Evolutionary conservation across 2,797 vertebrate genomes (phyloP).

Genomic region (Acomys russatus): DNA sequence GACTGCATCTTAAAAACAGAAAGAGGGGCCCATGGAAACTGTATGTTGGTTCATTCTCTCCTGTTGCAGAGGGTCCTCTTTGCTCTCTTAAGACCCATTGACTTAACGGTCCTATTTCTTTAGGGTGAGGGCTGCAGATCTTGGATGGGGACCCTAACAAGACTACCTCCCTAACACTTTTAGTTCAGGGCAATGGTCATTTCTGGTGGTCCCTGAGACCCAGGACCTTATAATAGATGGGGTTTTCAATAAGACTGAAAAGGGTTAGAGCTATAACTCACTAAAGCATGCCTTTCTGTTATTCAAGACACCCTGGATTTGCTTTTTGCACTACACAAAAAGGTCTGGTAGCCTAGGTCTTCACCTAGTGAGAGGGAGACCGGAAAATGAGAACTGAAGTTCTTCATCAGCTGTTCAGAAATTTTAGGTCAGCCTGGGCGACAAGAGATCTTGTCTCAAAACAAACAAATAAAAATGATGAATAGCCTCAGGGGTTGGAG

Average conservation of each 20-base stretch:
- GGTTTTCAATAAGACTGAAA: no score
- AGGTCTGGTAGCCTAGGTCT: neutral
- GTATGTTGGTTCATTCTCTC: slow-evolving; percentile 3
- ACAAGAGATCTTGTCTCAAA: neutral
- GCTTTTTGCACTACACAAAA: neutral
- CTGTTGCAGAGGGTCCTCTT: neutral
- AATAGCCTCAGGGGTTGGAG: neutral
- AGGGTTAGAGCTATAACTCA: neutral
- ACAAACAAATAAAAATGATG: neutral
- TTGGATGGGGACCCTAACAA: neutral
- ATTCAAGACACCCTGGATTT: neutral
- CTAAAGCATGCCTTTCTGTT: neutral
- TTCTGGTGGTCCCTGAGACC: neutral
- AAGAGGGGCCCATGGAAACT: neutral
- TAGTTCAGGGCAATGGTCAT: neutral
- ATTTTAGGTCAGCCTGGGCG: neutral
- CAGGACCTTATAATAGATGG: neutral
- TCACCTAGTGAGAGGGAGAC: neutral
- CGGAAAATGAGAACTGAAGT: neutral
- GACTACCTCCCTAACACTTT: neutral
- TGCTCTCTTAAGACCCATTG: neutral
- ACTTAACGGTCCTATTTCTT: neutral
- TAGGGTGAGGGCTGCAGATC: accelerated
- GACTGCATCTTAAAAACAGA: slow-evolving; percentile 53
- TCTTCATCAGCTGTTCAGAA: no score